Evolutionary conservation across 2,797 vertebrate genomes (phyloP).

Genomic region (Taeniopygia guttata): DNA sequence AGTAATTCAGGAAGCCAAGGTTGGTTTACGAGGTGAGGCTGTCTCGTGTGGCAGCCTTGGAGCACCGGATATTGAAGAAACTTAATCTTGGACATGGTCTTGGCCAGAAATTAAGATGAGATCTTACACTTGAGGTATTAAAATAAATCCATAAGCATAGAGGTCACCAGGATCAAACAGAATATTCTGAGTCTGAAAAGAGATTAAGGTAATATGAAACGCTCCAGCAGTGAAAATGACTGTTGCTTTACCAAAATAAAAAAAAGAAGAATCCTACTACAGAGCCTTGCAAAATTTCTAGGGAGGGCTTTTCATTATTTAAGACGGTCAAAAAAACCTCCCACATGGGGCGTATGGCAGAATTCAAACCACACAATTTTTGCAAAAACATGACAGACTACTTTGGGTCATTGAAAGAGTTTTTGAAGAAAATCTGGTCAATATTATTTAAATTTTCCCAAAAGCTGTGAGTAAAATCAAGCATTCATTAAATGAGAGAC

Average conservation of each 20-base stretch:
- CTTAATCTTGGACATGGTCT: neutral
- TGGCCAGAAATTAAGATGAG: conserved; percentile 22
- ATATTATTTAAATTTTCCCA: neutral
- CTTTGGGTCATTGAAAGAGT: neutral
- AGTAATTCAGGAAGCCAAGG: neutral
- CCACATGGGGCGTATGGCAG: accelerated
- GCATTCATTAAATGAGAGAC: neutral
- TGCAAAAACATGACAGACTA: neutral
- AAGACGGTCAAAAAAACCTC: neutral
- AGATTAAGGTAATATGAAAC: neutral
- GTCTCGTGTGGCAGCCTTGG: neutral
- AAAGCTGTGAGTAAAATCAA: neutral
- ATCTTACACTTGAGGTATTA: neutral
- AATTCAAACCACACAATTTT: neutral
- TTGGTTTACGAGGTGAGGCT: neutral
- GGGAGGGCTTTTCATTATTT: neutral
- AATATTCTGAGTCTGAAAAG: neutral
- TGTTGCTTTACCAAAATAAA: neutral
- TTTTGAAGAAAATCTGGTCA: neutral
- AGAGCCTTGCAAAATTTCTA: neutral
- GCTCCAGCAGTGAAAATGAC: neutral
- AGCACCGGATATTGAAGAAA: conserved; percentile 13
- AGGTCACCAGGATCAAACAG: neutral
- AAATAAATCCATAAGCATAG: neutral
- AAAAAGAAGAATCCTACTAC: neutral